phyloP scores from a whole-genome alignment of 2,113 vertebrate genomes.

The Plectropomus leopardus region DNA sequence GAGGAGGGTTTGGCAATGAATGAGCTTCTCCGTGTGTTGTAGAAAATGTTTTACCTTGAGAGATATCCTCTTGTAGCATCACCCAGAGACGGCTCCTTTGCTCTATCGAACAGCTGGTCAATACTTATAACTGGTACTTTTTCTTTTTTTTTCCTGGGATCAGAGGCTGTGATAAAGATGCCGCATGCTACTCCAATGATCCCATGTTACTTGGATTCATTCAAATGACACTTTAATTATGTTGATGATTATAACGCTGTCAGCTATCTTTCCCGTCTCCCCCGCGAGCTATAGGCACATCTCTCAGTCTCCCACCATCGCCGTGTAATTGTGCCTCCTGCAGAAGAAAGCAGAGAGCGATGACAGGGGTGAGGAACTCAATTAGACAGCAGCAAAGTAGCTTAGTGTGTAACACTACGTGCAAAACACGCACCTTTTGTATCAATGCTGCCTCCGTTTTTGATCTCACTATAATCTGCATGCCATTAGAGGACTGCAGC shows the following conservation, averaged over 20 bases:
- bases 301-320: slow-evolving; percentile 23
- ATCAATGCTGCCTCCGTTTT: neutral
- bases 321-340: slow-evolving; percentile 40
- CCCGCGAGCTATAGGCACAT: slow-evolving; percentile 9
- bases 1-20: slow-evolving; percentile 19
- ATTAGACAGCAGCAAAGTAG: slow-evolving; percentile 49
- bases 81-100: slow-evolving; percentile 16
- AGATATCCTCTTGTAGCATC: slow-evolving; percentile 14
- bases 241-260: slow-evolving; percentile 31
- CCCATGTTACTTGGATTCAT: slow-evolving; percentile 17
- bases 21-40: slow-evolving; percentile 20
- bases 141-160: neutral
- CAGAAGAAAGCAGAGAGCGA: slow-evolving; percentile 35
- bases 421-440: slow-evolving; percentile 42
- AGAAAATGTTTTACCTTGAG: slow-evolving; percentile 56
- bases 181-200: slow-evolving; percentile 2
- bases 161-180: slow-evolving; percentile 24
- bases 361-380: slow-evolving; percentile 48
- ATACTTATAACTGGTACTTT: slow-evolving; percentile 16
- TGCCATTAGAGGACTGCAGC: slow-evolving; percentile 13
- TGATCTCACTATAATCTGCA: slow-evolving; percentile 15
- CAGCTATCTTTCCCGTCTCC: slow-evolving; percentile 40
- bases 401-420: slow-evolving; percentile 32
- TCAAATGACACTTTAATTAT: slow-evolving; percentile 51
- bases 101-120: slow-evolving; percentile 28